phyloP scores from a whole-genome alignment of 2,888 invertebrate species.

The Drosophila mettleri region DNA sequence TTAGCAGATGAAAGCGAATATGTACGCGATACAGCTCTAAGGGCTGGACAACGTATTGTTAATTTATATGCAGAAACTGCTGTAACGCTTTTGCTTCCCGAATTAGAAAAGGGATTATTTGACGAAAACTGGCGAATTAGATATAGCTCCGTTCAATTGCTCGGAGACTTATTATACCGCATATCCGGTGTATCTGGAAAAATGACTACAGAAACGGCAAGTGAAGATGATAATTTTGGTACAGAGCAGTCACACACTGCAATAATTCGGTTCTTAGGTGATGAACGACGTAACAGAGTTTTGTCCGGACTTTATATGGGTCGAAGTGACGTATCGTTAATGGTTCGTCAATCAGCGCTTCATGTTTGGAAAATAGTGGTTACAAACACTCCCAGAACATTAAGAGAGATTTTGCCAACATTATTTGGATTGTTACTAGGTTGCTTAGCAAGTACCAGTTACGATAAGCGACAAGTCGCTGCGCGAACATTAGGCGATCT shows the following conservation, averaged over 20 bases:
- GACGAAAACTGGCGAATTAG: slow-evolving; percentile 99
- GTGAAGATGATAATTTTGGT: slow-evolving; percentile 99
- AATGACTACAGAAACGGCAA: slow-evolving; percentile 99
- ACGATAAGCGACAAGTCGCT: slow-evolving; percentile 98
- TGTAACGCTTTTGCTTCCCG: slow-evolving; percentile 95
- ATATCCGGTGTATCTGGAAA: slow-evolving; percentile 99
- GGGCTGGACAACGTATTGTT: slow-evolving; percentile 98
- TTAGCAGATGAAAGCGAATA: slow-evolving; percentile 99
- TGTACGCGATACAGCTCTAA: slow-evolving; percentile 98
- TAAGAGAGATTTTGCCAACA: slow-evolving; percentile 97
- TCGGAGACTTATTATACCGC: slow-evolving; percentile 97
- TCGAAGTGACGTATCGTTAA: slow-evolving; percentile 97
- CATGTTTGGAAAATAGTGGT: slow-evolving; percentile 99
- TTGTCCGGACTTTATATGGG: slow-evolving; percentile 98
- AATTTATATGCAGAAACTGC: slow-evolving; percentile 98
- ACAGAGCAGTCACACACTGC: slow-evolving; percentile 97
- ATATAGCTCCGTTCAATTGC: slow-evolving; percentile 95
- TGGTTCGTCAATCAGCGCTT: slow-evolving; percentile 98
- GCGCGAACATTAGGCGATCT: slow-evolving; percentile 98
- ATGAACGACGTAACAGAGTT: slow-evolving; percentile 95
- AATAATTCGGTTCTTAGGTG: slow-evolving; percentile 94
- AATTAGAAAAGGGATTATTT: slow-evolving; percentile 96
- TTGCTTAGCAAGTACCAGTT: slow-evolving; percentile 97
- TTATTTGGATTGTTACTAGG: slow-evolving; percentile 96
- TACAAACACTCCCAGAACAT: slow-evolving; percentile 97